Evolutionary conservation across 2,113 vertebrate genomes (phyloP), one percentile per base, ranked within the genome.

Genomic region (Phaethon lepturus): DNA sequence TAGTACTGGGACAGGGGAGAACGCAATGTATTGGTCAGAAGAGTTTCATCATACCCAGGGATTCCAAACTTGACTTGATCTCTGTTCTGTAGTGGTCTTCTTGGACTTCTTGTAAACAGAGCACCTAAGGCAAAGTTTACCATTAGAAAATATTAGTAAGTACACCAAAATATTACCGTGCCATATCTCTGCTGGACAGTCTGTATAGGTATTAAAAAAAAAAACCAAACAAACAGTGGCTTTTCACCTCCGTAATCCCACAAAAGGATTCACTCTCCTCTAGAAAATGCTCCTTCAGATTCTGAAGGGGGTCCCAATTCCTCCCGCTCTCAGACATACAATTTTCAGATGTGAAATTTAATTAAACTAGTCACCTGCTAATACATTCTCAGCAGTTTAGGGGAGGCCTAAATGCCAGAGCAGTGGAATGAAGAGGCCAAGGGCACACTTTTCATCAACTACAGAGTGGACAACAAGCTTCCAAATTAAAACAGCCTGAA

Each of bases 61-160:
- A 98, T 97, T 99, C 99, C 77, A 99, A 98, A 95, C 98, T 98
- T 60, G 99, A 99, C 97, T 99, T 99, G 77, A 99, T 98, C 96
- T 99, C 99, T 91, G 89, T 92, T 81, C 98, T 95, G 38, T 99
- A 99, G 96, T 99, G 99, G 96, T 99, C 98, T 97, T 99, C 98
- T 97, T 99, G 99, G 68, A 99, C 99, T 97, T 99, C 99, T 97
- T 99, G 99, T 71, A 99, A 99, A 98, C 99, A 99, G 76, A 99
- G 98, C 67, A 99, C 98, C 99, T 99, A 82, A 95, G 77, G 56
- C 52, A 86, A 76, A 52, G 42, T 90, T 97, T 58, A 87, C 55
- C 96, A 94, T 97, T 96, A 97, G 71, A 89, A 94, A 52, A 38
- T 28, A 53, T 56, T 73, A 77, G 10, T 60, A 73, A 86, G 17